Evolutionary conservation across 2,797 vertebrate genomes (phyloP).

Genomic region (Gobionotothen gibberifrons): DNA sequence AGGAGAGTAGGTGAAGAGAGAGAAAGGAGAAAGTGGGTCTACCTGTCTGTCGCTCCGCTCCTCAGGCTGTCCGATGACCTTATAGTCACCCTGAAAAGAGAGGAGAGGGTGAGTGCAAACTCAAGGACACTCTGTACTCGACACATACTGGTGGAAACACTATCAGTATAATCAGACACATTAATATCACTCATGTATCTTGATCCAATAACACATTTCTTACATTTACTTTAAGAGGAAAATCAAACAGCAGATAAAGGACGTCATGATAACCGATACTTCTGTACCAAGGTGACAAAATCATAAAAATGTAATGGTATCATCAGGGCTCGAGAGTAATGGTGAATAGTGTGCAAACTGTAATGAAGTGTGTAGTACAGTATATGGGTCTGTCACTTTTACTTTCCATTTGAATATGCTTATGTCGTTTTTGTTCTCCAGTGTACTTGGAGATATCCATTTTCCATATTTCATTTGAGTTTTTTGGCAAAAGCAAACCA

Average conservation of each 20-base stretch:
- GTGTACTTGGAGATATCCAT: neutral
- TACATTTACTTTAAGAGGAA: too few relatives aligned
- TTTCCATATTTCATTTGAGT: neutral
- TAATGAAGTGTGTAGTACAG: too few relatives aligned
- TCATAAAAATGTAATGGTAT: too few relatives aligned
- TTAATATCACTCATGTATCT: neutral
- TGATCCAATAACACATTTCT: neutral
- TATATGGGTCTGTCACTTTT: too few relatives aligned
- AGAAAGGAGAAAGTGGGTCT: slow-evolving; percentile 4
- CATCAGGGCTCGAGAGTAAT: too few relatives aligned
- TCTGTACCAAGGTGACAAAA: too few relatives aligned
- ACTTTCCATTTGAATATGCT: too few relatives aligned
- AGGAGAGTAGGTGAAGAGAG: neutral
- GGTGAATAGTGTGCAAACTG: too few relatives aligned
- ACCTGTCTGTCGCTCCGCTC: slow-evolving; percentile 95
- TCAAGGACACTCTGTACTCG: neutral
- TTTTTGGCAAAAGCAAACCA: neutral
- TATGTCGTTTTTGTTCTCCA: too few relatives aligned
- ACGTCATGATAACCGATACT: too few relatives aligned
- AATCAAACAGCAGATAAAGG: too few relatives aligned
- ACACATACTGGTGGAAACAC: neutral
- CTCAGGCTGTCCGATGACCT: slow-evolving; percentile 78
- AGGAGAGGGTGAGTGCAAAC: slow-evolving; percentile 10
- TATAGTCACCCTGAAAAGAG: slow-evolving; percentile 90
- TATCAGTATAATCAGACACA: neutral